Base-by-base conservation (phyloP, 2,113 vertebrate genomes). In the Motacilla alba region DNA sequence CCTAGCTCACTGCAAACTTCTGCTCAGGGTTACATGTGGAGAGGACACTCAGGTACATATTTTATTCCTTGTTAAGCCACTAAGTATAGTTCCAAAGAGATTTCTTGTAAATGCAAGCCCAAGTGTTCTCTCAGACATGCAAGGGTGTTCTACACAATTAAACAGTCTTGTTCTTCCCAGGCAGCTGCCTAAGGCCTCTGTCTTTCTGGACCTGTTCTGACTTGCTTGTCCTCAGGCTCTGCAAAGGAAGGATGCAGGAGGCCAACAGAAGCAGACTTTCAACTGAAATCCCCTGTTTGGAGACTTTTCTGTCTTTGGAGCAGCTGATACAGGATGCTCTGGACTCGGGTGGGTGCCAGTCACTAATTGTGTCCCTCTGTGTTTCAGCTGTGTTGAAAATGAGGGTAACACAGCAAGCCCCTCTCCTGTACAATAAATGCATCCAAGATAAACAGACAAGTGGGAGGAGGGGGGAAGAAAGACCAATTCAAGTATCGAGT, bases 341-440 rank as follows among this genome's bases (percentile, higher is more conserved):
- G 21, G 5, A 9, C 26, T 75, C 0, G 0, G 9, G 44, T 15
- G 37, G 21, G 9, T 1, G 2, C 37, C 49, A 52, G 33, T 17
- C 15, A 24, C 15, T 28, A n/a, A 5, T 5, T 23, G 52, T 37
- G 27, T 11, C 52, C 31, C 62, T 75, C 30, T 0, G 0, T 3
- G 43, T 66, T 46, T 39, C 56, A 63, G 15, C 35, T 58, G 9
- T 4, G 20, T 5, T 31, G 37, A 27, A 53, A 81, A 24, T 5
- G 24, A 49, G 13, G 9, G 16, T 18, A n/a, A n/a, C n/a, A 28
- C 68, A 27, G 2, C 14, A 68, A 30, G 9, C 6, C 58, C 39
- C 55, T 41, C 23, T 72, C 47, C 33, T 3, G 1, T 9, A 31
- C 7, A 7, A 6, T 1, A 8, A 5, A 7, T 28, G 11, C 17